Percentiles rank a stretch among this genome's conserved stretches.
Conservation (phyloP, 2,888 invertebrate genomes). For the Antitype chi region DNA sequence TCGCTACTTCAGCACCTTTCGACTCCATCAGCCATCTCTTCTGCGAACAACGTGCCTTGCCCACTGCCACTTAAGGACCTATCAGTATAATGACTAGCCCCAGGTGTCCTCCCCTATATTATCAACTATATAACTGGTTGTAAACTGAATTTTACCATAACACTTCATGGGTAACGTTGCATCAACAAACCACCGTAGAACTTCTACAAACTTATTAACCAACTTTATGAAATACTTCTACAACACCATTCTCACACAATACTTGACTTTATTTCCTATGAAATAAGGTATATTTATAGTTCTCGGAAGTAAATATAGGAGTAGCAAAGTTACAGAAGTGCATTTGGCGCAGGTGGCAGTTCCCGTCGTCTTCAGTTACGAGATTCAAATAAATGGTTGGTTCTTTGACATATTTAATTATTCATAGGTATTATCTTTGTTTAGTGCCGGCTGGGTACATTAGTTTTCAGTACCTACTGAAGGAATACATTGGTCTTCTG, state of each 20-base stretch:
- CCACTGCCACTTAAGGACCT: neutral
- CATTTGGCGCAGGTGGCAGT: conserved; percentile 82
- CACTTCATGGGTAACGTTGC: conserved; percentile 55
- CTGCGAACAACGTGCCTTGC: too few species aligned
- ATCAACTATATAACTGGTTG: conserved; percentile 44
- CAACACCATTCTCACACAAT: conserved; percentile 10
- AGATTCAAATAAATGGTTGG: conserved; percentile 73
- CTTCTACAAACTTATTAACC: conserved; percentile 49
- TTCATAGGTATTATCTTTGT: conserved; percentile 69
- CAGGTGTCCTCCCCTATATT: conserved; percentile 58
- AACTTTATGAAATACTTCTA: conserved; percentile 24
- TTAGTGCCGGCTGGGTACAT: conserved; percentile 27
- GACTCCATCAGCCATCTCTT: too few species aligned
- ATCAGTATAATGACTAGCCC: conserved; percentile 5
- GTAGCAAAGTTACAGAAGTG: conserved; percentile 62
- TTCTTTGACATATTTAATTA: conserved; percentile 77
- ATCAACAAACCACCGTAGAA: conserved; percentile 50
- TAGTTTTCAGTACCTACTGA: neutral
- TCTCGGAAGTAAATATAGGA: neutral
- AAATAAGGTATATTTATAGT: conserved; percentile 1
- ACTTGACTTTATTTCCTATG: conserved; percentile 1
- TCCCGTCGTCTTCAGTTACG: conserved; percentile 70
- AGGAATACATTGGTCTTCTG: neutral
- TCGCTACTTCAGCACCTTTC: too few species aligned
- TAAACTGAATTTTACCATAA: conserved; percentile 49